Percentiles rank a stretch among this genome's conserved stretches.
Evolutionary conservation across 2,888 invertebrate genomes (phyloP).

Genomic region (Oscheius sp.): DNA sequence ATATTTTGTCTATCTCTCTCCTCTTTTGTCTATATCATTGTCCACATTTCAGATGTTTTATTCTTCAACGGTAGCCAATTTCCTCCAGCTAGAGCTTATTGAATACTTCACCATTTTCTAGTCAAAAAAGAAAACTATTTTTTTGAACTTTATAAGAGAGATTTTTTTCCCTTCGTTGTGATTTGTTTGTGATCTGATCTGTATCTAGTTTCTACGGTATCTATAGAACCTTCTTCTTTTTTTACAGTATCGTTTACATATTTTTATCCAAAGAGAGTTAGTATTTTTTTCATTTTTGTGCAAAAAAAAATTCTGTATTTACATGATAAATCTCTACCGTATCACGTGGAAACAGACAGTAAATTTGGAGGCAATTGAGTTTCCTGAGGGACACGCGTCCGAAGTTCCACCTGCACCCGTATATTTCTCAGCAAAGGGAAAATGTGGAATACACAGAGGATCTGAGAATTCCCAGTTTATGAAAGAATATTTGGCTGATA

Average conservation of each 20-base stretch:
- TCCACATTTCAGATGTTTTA: constrained; percentile 12
- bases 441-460: neutral
- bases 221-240: neutral
- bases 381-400: neutral
- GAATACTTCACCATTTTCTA: constrained; percentile 11
- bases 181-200: constrained; percentile 36
- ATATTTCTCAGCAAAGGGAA: too few species aligned
- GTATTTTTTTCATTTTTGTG: too few species aligned
- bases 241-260: neutral
- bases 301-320: too few species aligned
- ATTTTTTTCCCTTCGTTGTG: constrained; percentile 29
- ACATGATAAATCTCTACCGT: too few species aligned
- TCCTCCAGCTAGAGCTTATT: constrained; percentile 2
- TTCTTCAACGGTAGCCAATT: constrained; percentile 1
- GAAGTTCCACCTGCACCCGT: too few species aligned
- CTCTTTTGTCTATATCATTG: constrained; percentile 11
- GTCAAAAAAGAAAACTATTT: neutral
- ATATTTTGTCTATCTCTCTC: neutral
- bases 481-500: neutral
- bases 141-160: neutral
- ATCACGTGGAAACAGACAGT: too few species aligned
- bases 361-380: too few species aligned
- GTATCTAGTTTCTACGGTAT: constrained; percentile 20
- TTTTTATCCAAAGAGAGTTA: neutral
- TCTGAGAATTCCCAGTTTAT: neutral